Percentiles rank a stretch among this genome's conserved stretches.
Evolutionary conservation across 2,888 invertebrate genomes (phyloP).

Genomic region (Nephrotoma guestfalica): DNA sequence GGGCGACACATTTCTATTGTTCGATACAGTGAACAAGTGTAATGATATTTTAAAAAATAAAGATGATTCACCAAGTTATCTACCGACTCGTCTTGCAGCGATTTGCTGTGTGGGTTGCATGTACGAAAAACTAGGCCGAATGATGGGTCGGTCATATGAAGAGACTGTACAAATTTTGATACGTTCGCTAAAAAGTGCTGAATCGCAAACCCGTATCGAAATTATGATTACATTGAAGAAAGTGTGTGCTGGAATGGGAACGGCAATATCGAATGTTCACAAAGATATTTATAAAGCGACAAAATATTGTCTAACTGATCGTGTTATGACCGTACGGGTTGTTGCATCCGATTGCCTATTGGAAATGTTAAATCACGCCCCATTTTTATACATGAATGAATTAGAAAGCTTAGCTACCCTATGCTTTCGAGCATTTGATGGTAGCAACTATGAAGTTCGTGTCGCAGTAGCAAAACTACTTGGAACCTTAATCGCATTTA

Average conservation of each 20-base stretch:
- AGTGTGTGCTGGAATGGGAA: conserved; percentile 91
- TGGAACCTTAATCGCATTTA: conserved; percentile 66
- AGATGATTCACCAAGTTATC: conserved; percentile 92
- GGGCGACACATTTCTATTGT: conserved; percentile 91
- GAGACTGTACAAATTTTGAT: conserved; percentile 90
- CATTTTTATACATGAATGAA: conserved; percentile 74
- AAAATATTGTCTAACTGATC: conserved; percentile 74
- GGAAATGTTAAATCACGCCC: conserved; percentile 77
- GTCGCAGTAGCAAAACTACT: conserved; percentile 85
- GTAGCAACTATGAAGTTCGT: conserved; percentile 81
- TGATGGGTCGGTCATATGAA: conserved; percentile 98
- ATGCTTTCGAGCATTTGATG: conserved; percentile 83
- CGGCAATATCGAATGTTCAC: conserved; percentile 70
- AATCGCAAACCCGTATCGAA: conserved; percentile 91
- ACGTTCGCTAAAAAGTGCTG: conserved; percentile 80
- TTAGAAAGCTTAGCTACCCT: conserved; percentile 83
- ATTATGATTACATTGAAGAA: conserved; percentile 95
- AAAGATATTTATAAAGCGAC: conserved; percentile 88
- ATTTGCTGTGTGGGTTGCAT: conserved; percentile 91
- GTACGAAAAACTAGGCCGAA: conserved; percentile 94
- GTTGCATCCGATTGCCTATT: conserved; percentile 84
- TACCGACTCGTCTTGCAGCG: conserved; percentile 87
- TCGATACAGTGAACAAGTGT: conserved; percentile 95
- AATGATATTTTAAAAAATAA: conserved; percentile 94
- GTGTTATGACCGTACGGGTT: conserved; percentile 83